Base-by-base conservation (phyloP, 2,113 vertebrate species). In the Romanogobio albipinnatus region DNA sequence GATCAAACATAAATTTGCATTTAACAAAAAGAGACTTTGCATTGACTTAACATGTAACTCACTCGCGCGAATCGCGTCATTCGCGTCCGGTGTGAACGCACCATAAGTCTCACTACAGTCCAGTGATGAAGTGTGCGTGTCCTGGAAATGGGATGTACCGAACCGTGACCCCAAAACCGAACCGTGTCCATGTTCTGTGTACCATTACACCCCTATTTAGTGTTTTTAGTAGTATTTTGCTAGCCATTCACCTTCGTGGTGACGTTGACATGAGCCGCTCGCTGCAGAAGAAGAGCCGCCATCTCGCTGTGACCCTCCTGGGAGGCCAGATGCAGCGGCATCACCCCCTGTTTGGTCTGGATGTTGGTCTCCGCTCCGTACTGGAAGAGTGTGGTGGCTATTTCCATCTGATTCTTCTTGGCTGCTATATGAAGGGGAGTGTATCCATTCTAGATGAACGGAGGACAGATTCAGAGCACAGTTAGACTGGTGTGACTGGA, bases 361-460 rank as follows among this genome's bases (percentile, higher is more conserved):
- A 96, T 95, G 94, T 96, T 97, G 80, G 97, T 97, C 87, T 97
- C 96, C 0, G 98, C 97, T 2, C 95, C 96, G 0, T 96, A 97
- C 90, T 93, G 95, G 88, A 99, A 91, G 1, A 99, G 94, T 2
- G 96, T 97, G 24, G 93, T 94, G 29, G 97, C 98, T 8, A 98
- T 97, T 75, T 99, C 97, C 96, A 97, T 98, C 92, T 99, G 98
- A 87, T 99, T 99, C 93, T 99, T 99, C 94, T 99, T 99, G 64
- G 98, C 97, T 47, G 96, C 97, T 3, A 99, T 99, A 88, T 99
- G 98, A 47, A 99, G 94, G 26, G 98, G 98, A 15, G 98, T 99
- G 84, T 99, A 99, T 84, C 98, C 98, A 1, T 99, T 99, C 98
- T 99, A 91, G 14, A 45, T 3, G n/a, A 76, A 87, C 14, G 13